Conservation (phyloP, 2,888 invertebrate species). For the Drosophila meridiana region DNA sequence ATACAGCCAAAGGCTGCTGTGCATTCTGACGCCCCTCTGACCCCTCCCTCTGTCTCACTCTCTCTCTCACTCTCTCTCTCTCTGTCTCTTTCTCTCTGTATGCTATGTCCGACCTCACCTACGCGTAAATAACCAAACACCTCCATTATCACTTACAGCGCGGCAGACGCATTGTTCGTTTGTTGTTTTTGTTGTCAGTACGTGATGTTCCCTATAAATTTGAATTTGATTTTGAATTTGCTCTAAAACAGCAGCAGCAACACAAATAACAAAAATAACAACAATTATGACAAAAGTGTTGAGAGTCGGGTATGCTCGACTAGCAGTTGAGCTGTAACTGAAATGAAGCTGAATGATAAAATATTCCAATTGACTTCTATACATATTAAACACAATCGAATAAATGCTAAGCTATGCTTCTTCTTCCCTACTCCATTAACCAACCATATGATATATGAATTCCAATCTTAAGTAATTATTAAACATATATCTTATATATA, state of each 20-base stretch:
- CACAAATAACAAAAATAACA: slow-evolving; percentile 21
- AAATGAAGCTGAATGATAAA: not conserved
- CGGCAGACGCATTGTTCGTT: slow-evolving; percentile 36
- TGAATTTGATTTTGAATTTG: slow-evolving; percentile 80
- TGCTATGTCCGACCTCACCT: slow-evolving; percentile 52
- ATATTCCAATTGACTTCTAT: not conserved
- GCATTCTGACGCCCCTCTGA: not conserved
- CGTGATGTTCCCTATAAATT: slow-evolving; percentile 82
- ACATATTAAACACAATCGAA: not conserved
- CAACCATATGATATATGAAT: not conserved
- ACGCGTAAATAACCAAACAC: slow-evolving; percentile 68
- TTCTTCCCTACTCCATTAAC: not conserved
- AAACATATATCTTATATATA: not conserved
- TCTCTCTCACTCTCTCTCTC: not conserved
- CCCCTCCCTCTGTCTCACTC: not conserved
- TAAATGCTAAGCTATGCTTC: not conserved
- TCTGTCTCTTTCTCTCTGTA: not conserved
- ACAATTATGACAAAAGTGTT: slow-evolving; percentile 23
- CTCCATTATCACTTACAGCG: slow-evolving; percentile 76
- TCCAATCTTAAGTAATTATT: not conserved
- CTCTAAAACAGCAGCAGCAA: slow-evolving; percentile 68
- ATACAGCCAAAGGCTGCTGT: slow-evolving; percentile 2
- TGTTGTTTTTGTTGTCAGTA: slow-evolving; percentile 66
- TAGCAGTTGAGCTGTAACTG: not conserved
- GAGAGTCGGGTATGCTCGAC: not conserved